Percentiles rank a stretch among this genome's conserved stretches.
Conservation (phyloP, 2,113 vertebrate genomes). For the Stegostoma tigrinum region DNA sequence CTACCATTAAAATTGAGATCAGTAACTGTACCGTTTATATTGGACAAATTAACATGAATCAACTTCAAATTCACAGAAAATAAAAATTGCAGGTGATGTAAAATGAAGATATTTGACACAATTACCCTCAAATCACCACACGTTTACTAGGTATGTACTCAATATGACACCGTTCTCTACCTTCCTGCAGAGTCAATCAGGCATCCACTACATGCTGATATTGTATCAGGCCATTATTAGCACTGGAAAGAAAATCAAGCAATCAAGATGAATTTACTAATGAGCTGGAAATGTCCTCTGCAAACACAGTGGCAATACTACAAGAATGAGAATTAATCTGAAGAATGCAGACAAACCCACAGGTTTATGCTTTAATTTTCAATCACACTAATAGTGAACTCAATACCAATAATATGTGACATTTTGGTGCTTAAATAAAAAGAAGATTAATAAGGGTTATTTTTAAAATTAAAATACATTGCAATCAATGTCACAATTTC, state of each 20-base stretch:
- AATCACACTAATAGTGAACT: neutral
- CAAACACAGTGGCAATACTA: neutral
- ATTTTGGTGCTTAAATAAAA: neutral
- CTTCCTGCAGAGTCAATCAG: neutral
- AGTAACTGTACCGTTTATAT: neutral
- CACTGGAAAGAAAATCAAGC: slow-evolving; percentile 15
- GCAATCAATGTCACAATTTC: neutral
- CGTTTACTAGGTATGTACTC: neutral
- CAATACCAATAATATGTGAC: neutral
- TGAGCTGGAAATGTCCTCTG: neutral
- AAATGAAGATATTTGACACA: neutral
- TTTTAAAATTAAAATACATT: neutral
- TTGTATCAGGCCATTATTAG: neutral
- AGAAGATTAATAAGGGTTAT: neutral
- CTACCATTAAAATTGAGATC: neutral
- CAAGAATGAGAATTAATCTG: neutral
- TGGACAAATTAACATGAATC: neutral
- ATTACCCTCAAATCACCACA: slow-evolving; percentile 13
- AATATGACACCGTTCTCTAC: neutral
- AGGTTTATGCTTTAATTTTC: neutral
- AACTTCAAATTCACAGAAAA: neutral
- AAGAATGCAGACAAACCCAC: neutral
- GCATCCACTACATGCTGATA: neutral
- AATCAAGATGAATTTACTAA: neutral
- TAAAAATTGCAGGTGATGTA: neutral